Base-by-base conservation (phyloP, 2,888 invertebrate species). In the Keiferia lycopersicella region DNA sequence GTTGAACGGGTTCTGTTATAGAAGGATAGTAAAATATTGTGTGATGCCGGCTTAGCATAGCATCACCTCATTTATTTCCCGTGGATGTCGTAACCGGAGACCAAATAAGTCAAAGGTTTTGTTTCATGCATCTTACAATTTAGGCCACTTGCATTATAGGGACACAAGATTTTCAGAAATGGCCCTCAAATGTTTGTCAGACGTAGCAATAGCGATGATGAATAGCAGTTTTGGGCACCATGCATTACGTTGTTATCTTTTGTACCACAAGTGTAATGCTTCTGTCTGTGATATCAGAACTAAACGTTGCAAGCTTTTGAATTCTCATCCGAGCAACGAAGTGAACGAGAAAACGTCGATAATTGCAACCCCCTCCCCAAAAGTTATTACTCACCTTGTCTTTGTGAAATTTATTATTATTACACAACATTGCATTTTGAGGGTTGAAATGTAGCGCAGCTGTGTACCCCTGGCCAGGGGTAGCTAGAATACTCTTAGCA, bases 331-430 rank as follows among this genome's bases (percentile, higher is more conserved):
- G 22, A 59, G 72, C 69, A 75, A 70, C 71, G 68, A 70, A 73
- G 64, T 69, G 69, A 71, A 70, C 69, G 70, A 72, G 69, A 78
- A 84, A 80, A 76, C 75, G 73, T 73, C 74, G 83, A 82, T 82
- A 86, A 87, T 87, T 83, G 81, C 75, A 66, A 69, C 80, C 85
- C 87, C 87, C 87, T 84, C 80, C 80, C 80, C 77, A 77, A 22
- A 80, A 62, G 18, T 45, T 76, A 81, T 79, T 83, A 83, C n/a
- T n/a, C n/a, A n/a, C 85, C 86, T 84, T 84, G 87, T 86, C 87
- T 88, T 83, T 85, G 80, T 79, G n/a, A 79, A 86, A 88, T 89
- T 87, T 90, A 90, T 87, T 89, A 88, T 88, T 89, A 88, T 87
- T 84, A 85, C 78, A 81, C 82, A 84, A 86, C 83, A 84, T 85